Conservation (phyloP, 92 coral and sea anemone species). For the Diadumene lineata region DNA sequence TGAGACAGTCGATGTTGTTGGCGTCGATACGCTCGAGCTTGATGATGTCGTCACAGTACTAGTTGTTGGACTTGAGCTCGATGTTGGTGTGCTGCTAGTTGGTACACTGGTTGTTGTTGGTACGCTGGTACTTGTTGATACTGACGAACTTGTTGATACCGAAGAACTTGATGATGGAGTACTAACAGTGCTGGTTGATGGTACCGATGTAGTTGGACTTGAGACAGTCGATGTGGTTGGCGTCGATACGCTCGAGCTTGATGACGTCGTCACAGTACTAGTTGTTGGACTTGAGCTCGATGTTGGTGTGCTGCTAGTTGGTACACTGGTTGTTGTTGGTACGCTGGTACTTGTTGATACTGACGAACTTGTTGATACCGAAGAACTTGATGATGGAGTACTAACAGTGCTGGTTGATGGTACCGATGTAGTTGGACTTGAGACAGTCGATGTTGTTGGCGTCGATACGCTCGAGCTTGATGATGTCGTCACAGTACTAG, state of each 20-base stretch:
- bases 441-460: neutral
- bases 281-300: slow-evolving; percentile 26
- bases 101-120: neutral
- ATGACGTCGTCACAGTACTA: neutral
- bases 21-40: slow-evolving; percentile 8
- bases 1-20: slow-evolving; percentile 3
- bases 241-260: slow-evolving; percentile 12
- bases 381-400: slow-evolving; percentile 1
- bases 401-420: slow-evolving; percentile 14
- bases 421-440: slow-evolving; percentile 10
- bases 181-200: slow-evolving; percentile 25
- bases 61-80: slow-evolving; percentile 32
- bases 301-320: slow-evolving; percentile 17
- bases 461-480: slow-evolving; percentile 15
- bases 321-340: slow-evolving; percentile 11
- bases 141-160: neutral
- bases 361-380: neutral
- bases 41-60: neutral
- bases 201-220: neutral
- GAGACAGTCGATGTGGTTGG: neutral
- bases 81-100: neutral
- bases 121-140: neutral
- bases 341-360: neutral
- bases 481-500: neutral
- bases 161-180: neutral